A percentile compares a stretch with the other conserved stretches of the same genome.
phyloP scores from a whole-genome alignment of 1,140 invertebrate genomes.

The Lepidostoma basale region DNA sequence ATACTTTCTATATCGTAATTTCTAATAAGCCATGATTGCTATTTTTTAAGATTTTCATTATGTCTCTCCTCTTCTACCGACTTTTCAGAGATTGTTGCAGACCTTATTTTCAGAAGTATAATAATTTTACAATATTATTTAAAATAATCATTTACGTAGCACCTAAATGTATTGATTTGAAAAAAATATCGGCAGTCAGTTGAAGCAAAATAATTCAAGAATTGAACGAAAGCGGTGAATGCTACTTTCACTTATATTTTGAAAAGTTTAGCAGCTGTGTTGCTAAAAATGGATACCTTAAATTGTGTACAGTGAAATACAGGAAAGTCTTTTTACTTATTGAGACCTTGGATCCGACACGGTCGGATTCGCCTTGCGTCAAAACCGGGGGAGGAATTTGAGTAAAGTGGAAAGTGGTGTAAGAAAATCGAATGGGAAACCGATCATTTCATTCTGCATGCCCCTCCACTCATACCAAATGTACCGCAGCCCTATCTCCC shows the following conservation, averaged over 20 bases:
- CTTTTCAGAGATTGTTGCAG: too few species aligned
- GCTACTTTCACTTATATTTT: too few species aligned
- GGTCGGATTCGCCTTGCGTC: neutral
- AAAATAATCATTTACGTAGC: too few species aligned
- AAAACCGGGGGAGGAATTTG: neutral
- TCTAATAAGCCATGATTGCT: too few species aligned
- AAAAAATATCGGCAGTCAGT: too few species aligned
- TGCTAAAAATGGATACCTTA: neutral
- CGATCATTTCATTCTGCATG: conserved; percentile 24
- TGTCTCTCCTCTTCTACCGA: too few species aligned
- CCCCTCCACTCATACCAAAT: conserved; percentile 17
- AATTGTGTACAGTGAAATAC: neutral
- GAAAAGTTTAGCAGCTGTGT: neutral
- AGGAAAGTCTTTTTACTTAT: neutral
- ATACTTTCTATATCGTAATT: too few species aligned
- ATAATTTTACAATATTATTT: too few species aligned
- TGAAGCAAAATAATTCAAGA: neutral
- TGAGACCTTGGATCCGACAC: neutral
- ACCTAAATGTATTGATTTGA: too few species aligned
- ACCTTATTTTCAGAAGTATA: too few species aligned
- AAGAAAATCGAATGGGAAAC: conserved; percentile 38
- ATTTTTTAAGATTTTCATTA: too few species aligned
- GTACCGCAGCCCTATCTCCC: conserved; percentile 21
- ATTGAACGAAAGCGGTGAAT: neutral
- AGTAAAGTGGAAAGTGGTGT: conserved; percentile 38